Evolutionary conservation across 2,888 invertebrate genomes (phyloP).

Genomic region (Furcula furcula): DNA sequence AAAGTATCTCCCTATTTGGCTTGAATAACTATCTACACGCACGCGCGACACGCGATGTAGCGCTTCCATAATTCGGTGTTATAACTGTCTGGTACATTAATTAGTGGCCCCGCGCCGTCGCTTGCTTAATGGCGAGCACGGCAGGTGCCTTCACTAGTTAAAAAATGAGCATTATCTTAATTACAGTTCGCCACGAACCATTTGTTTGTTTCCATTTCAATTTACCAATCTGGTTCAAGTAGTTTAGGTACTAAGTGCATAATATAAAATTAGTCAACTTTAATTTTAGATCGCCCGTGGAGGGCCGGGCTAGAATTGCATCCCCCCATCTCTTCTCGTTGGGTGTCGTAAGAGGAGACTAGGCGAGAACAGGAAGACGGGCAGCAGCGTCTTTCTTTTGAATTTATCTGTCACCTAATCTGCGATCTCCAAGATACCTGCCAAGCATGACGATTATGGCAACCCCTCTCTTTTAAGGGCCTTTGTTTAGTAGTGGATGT

Average conservation of each 20-base stretch:
- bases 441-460: no score
- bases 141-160: conserved; percentile 31
- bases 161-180: conserved; percentile 53
- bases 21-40: conserved; percentile 15
- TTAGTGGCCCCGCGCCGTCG: conserved; percentile 36
- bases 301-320: no score
- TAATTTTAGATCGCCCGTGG: no score
- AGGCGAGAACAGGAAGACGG: no score
- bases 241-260: not conserved
- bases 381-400: no score
- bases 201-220: conserved; percentile 23
- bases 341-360: no score
- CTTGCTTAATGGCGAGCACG: conserved; percentile 25
- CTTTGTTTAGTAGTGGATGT: no score
- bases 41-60: conserved; percentile 54
- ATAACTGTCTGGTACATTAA: conserved; percentile 57
- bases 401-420: no score
- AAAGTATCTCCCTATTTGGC: conserved; percentile 16
- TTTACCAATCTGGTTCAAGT: not conserved
- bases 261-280: not conserved
- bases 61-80: conserved; percentile 62
- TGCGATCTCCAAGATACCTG: no score
- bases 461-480: no score
- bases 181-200: conserved; percentile 49
- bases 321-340: no score